phyloP scores from a whole-genome alignment of 1,140 invertebrate genomes.

The Drosophila busckii region DNA sequence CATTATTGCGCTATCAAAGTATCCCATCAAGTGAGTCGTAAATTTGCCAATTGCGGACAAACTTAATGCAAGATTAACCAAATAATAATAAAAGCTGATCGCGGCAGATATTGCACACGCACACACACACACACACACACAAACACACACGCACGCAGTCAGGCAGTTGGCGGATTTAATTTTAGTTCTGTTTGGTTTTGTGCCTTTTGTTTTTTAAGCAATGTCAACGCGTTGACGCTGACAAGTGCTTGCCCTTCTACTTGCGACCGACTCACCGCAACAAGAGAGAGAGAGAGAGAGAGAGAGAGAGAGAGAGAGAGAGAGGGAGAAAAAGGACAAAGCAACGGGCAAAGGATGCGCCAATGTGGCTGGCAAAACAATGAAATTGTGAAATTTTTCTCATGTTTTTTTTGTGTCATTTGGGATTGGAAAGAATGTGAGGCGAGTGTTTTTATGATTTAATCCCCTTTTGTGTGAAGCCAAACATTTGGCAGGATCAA shows the following conservation, averaged over 20 bases:
- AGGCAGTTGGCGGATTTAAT: too few relatives aligned
- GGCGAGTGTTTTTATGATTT: constrained; percentile 59
- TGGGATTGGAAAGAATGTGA: constrained; percentile 44
- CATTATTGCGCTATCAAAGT: constrained; percentile 33
- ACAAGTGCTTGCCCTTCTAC: constrained; percentile 12
- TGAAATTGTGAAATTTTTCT: constrained; percentile 51
- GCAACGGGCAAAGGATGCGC: constrained; percentile 54
- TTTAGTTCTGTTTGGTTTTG: too few relatives aligned
- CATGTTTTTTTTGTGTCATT: neutral
- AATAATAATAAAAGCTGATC: constrained; percentile 10
- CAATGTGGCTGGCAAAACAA: constrained; percentile 64
- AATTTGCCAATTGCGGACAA: constrained; percentile 59
- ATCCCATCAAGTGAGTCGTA: constrained; percentile 53
- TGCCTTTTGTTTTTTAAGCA: constrained; percentile 43
- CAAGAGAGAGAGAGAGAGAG: constrained; percentile 5
- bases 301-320: neutral
- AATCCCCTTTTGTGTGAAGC: constrained; percentile 64
- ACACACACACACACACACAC: too few relatives aligned
- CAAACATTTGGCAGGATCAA: constrained; percentile 55
- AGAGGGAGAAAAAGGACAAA: constrained; percentile 7
- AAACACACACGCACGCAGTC: too few relatives aligned
- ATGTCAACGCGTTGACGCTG: constrained; percentile 31
- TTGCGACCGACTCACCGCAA: constrained; percentile 2
- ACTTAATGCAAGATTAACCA: constrained; percentile 33
- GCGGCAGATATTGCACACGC: constrained; percentile 16